Evolutionary conservation across 2,797 vertebrate species (phyloP).

Genomic region (Oophaga sylvatica): DNA sequence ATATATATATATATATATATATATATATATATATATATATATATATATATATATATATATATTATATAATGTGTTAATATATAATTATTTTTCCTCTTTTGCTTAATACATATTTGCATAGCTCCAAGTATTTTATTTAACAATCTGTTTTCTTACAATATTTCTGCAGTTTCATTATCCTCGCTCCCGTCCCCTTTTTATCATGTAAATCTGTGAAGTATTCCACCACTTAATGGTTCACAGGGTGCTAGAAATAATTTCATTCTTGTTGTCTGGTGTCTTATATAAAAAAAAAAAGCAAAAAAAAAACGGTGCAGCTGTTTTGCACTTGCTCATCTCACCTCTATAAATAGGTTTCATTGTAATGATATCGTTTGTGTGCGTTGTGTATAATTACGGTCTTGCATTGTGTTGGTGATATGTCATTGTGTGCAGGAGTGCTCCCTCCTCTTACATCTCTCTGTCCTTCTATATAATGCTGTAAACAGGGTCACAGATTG

Average conservation of each 20-base stretch:
- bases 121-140: not conserved
- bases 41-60: too few species aligned
- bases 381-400: not conserved
- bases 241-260: not conserved
- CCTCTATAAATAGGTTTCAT: not conserved
- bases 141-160: not conserved
- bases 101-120: not conserved
- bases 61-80: too few species aligned
- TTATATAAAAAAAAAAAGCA: not conserved
- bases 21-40: too few species aligned
- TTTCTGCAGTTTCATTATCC: not conserved
- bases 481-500: not conserved
- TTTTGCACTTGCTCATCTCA: not conserved
- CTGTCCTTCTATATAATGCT: not conserved
- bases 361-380: not conserved
- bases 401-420: not conserved
- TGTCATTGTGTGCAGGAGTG: not conserved
- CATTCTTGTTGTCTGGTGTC: not conserved
- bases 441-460: not conserved
- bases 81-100: not conserved
- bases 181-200: not conserved
- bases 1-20: too few species aligned
- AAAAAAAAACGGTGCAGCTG: not conserved
- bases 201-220: conserved; percentile 5
- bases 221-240: not conserved